Evolutionary conservation across 2,797 vertebrate species (phyloP), one percentile per base, ranked within the genome.

Genomic region (Sebastiscus albofasciatus): DNA sequence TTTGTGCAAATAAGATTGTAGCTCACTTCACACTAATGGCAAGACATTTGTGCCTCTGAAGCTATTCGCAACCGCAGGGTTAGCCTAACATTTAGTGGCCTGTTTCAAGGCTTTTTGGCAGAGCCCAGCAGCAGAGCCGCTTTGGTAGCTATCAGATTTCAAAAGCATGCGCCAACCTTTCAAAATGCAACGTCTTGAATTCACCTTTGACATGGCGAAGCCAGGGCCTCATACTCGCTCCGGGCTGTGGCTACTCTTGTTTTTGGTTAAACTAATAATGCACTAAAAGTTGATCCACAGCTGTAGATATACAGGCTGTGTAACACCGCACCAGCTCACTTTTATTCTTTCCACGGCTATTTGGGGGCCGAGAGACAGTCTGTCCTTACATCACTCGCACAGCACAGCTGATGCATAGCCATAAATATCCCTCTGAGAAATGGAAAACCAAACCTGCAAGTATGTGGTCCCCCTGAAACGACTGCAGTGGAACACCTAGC

Each of bases 351-450:
- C 91, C 89, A 85, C 60, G 71, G 91, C 93, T 94, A 95, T 94
- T 93, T 93, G 92, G 89, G 86, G 89, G 82, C 81, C 36, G 62
- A 82, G 89, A 92, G 85, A 85, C 89, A 84, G 90, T 85, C 90
- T 94, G 91, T 89, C 92, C 91, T 94, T 90, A 93, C 93, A 91
- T 94, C 91, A 93, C 86, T 93, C 91, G 79, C 89, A 84, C 82
- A 62, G 91, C 91, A 90, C 94, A 94, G 92, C 93, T 93, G 92
- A 94, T 94, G 92, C 87, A 90, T 92, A 75, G 87, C 95, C 95
- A 95, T 94, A 96, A 96, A 96, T 95, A 96, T 92, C 91, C 87
- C 91, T 86, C 90, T 81, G 90, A 92, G 92, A 94, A 93, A 94
- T 87, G 79, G 91, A 93, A 92, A 94, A 93, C 90, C 86, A 82